Evolutionary conservation across 2,113 vertebrate genomes (phyloP).

Genomic region (Phaetusa simplex): DNA sequence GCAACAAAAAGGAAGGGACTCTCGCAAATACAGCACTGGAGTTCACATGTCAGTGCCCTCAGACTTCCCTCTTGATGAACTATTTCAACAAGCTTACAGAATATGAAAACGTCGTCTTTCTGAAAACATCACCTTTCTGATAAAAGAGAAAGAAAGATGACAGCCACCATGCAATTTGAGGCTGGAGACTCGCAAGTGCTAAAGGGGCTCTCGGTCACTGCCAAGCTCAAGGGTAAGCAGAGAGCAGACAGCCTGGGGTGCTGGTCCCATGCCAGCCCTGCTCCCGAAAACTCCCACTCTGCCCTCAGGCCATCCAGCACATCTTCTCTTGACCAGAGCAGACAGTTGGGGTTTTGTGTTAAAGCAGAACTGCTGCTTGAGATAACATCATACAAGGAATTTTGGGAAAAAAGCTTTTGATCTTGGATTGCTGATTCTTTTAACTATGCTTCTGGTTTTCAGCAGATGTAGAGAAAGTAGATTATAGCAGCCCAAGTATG

Average conservation of each 20-base stretch:
- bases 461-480: neutral
- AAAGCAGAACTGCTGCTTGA: neutral
- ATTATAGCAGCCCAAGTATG: neutral
- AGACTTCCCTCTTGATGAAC: neutral
- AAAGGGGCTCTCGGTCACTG: neutral
- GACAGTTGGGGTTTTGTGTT: neutral
- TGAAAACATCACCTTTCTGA: neutral
- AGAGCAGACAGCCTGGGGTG: neutral
- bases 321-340: neutral
- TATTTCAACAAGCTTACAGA: neutral
- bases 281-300: neutral
- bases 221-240: neutral
- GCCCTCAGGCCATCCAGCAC: neutral
- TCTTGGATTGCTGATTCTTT: neutral
- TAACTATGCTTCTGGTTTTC: neutral
- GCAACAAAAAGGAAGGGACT: neutral
- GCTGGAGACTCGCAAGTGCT: neutral
- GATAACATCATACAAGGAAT: neutral
- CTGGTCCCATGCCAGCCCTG: neutral
- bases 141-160: neutral
- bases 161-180: neutral
- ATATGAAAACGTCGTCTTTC: neutral
- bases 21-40: neutral
- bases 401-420: neutral
- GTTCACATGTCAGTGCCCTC: neutral